Evolutionary conservation across 2,797 vertebrate species (phyloP).

Genomic region (Cuculus canorus): DNA sequence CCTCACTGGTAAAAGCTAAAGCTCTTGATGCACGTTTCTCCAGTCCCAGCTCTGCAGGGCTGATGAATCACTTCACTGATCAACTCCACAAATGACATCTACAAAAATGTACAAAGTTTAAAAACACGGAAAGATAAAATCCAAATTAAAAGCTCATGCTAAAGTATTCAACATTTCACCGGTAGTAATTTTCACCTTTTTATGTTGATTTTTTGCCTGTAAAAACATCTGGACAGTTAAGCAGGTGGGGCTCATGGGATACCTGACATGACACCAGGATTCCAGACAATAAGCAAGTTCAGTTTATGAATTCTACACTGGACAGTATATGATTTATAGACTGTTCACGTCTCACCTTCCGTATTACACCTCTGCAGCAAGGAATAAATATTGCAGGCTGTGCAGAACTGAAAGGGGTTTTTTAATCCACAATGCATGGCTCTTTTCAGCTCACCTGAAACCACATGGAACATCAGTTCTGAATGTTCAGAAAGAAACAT

Average conservation of each 20-base stretch:
- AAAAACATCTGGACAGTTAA: slow-evolving; percentile 32
- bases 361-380: not conserved
- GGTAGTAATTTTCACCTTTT: slow-evolving; percentile 1
- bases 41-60: slow-evolving; percentile 74
- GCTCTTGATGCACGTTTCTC: slow-evolving; percentile 71
- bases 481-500: not conserved
- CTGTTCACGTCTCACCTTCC: not conserved
- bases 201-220: not conserved
- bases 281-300: slow-evolving; percentile 43
- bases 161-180: slow-evolving; percentile 20
- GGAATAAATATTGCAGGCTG: not conserved
- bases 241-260: slow-evolving; percentile 9
- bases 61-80: slow-evolving; percentile 36
- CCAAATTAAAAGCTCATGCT: slow-evolving; percentile 38
- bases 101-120: slow-evolving; percentile 50
- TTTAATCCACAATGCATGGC: not conserved
- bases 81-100: slow-evolving; percentile 3
- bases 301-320: not conserved
- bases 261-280: slow-evolving; percentile 52
- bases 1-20: slow-evolving; percentile 88
- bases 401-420: not conserved
- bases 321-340: not conserved
- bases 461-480: not conserved
- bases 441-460: slow-evolving; percentile 31
- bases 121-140: slow-evolving; percentile 61